Conservation (phyloP, 2,113 vertebrate genomes). For the Corythaixoides concolor region DNA sequence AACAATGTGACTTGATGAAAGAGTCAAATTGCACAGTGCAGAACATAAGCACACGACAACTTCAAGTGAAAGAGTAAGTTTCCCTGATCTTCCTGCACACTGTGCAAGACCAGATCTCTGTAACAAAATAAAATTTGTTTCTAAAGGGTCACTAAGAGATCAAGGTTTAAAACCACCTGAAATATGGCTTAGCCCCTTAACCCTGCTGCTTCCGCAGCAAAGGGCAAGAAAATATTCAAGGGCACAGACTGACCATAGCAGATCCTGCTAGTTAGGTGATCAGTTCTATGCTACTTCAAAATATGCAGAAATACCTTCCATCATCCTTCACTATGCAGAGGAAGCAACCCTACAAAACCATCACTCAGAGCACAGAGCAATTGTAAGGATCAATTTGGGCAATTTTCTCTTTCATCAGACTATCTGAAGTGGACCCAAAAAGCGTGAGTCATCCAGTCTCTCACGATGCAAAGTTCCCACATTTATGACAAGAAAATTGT, state of each 20-base stretch:
- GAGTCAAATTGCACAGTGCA: neutral
- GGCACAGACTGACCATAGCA: neutral
- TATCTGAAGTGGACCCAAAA: neutral
- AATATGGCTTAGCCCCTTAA: neutral
- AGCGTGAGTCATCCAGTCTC: neutral
- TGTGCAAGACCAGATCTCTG: neutral
- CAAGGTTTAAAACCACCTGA: neutral
- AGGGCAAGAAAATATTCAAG: neutral
- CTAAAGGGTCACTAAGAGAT: neutral
- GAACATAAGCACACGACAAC: neutral
- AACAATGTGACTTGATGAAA: neutral
- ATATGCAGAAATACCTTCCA: conserved; percentile 73
- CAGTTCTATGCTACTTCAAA: neutral
- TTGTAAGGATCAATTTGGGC: conserved; percentile 45
- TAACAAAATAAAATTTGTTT: neutral
- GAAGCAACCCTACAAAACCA: neutral
- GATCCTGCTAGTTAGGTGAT: neutral
- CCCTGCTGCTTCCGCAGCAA: neutral
- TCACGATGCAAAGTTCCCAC: neutral
- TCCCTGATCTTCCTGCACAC: neutral
- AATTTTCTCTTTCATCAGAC: neutral
- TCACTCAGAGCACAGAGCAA: neutral
- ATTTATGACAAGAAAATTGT: neutral
- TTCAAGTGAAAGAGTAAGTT: neutral
- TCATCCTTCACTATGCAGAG: neutral